Percentiles rank a stretch among this genome's conserved stretches.
Conservation (phyloP, 2,888 invertebrate genomes). For the Drosophila fungiperda region DNA sequence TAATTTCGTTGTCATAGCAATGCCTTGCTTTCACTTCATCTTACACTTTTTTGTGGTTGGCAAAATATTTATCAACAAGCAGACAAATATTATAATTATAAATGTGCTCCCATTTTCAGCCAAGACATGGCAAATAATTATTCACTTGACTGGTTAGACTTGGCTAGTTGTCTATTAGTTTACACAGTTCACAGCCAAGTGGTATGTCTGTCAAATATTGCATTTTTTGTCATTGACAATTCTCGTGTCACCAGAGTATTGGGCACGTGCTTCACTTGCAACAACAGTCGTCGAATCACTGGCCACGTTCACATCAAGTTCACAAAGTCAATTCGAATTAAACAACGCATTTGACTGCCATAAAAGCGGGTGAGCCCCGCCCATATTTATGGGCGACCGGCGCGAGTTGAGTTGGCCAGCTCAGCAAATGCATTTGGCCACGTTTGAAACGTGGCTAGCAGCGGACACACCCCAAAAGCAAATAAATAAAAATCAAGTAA, state of each 20-base stretch:
- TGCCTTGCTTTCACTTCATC: not conserved
- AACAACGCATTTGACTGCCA: constrained; percentile 77
- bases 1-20: constrained; percentile 26
- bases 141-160: not conserved
- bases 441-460: constrained; percentile 60
- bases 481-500: constrained; percentile 74
- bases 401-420: constrained; percentile 43
- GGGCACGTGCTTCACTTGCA: constrained; percentile 50
- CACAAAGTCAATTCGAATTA: constrained; percentile 80
- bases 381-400: constrained; percentile 56
- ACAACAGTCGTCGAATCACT: constrained; percentile 6
- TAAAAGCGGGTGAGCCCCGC: constrained; percentile 53
- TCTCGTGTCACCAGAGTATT: constrained; percentile 18
- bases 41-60: not conserved
- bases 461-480: constrained; percentile 61
- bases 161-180: not conserved
- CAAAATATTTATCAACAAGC: not conserved
- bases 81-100: not conserved
- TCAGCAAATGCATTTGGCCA: constrained; percentile 50
- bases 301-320: constrained; percentile 72
- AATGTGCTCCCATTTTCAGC: not conserved
- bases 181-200: not conserved
- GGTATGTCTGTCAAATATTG: constrained; percentile 30
- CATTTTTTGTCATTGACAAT: constrained; percentile 6
- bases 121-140: not conserved